phyloP scores from a whole-genome alignment of 2,888 invertebrate genomes.

The Opisthograptis luteolata region DNA sequence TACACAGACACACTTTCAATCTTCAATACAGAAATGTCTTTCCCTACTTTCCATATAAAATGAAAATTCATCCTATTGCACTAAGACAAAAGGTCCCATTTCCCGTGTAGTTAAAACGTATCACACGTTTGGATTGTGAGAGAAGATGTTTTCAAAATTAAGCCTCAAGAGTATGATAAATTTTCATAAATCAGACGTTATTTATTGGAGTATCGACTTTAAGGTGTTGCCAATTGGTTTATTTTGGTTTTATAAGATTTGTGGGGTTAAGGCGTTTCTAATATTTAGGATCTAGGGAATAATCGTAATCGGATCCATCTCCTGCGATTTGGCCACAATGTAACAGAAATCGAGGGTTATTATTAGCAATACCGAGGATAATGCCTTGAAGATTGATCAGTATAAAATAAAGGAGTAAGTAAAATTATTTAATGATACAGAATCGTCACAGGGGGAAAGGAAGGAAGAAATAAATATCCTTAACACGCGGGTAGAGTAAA shows the following conservation, averaged over 20 bases:
- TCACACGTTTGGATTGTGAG: slow-evolving; percentile 53
- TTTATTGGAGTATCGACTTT: slow-evolving; percentile 82
- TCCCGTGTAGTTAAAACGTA: slow-evolving; percentile 51
- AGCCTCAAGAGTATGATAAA: slow-evolving; percentile 82
- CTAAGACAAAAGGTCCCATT: slow-evolving; percentile 59
- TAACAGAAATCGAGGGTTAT: slow-evolving; percentile 34
- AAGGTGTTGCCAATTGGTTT: slow-evolving; percentile 79
- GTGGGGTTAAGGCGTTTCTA: slow-evolving; percentile 61
- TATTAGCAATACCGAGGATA: slow-evolving; percentile 29
- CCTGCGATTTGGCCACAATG: slow-evolving; percentile 56
- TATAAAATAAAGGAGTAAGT: slow-evolving; percentile 12
- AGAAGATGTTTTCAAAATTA: slow-evolving; percentile 80
- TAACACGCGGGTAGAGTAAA: neutral
- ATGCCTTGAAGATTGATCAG: slow-evolving; percentile 18
- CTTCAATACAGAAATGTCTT: slow-evolving; percentile 66
- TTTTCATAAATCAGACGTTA: slow-evolving; percentile 82
- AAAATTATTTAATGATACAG: slow-evolving; percentile 18
- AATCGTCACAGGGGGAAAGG: slow-evolving; percentile 11
- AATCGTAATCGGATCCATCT: slow-evolving; percentile 72
- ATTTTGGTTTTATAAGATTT: slow-evolving; percentile 68
- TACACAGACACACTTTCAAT: slow-evolving; percentile 82
- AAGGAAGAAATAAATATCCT: neutral
- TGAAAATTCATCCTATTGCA: slow-evolving; percentile 55
- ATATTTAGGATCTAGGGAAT: slow-evolving; percentile 57
- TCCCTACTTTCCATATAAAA: slow-evolving; percentile 45